phyloP scores from a whole-genome alignment of 2,113 vertebrate genomes.

The Brachirus orientalis region DNA sequence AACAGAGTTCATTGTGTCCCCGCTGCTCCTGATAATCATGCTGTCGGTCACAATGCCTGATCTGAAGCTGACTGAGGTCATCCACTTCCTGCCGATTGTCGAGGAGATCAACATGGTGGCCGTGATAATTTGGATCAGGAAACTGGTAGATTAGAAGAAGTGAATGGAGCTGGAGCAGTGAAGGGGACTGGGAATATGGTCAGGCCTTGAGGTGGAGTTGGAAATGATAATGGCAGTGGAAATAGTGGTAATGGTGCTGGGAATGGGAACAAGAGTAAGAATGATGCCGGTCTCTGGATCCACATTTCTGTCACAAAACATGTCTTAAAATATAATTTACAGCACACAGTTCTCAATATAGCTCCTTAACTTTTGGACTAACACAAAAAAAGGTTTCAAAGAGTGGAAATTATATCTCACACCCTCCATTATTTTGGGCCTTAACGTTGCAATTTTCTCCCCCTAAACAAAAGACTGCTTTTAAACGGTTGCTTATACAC shows the following conservation, averaged over 20 bases:
- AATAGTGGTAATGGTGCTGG: not conserved
- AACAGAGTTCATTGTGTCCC: slow-evolving; percentile 53
- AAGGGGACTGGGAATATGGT: slow-evolving; percentile 12
- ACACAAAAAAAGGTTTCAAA: slow-evolving; percentile 27
- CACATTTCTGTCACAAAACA: slow-evolving; percentile 12
- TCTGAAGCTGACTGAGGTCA: slow-evolving; percentile 49
- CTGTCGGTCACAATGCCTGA: slow-evolving; percentile 34
- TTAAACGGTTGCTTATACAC: slow-evolving; percentile 26
- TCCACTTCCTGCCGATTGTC: slow-evolving; percentile 68
- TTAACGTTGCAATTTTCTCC: slow-evolving; percentile 54
- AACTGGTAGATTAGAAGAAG: slow-evolving; percentile 28
- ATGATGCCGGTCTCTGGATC: slow-evolving; percentile 12
- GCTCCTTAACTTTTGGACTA: slow-evolving; percentile 18
- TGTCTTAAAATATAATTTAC: slow-evolving; percentile 31
- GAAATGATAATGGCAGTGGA: slow-evolving; percentile 12
- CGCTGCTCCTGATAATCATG: slow-evolving; percentile 35
- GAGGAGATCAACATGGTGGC: slow-evolving; percentile 34
- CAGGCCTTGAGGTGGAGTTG: not conserved
- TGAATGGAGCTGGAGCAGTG: slow-evolving; percentile 27
- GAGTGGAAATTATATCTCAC: slow-evolving; percentile 46
- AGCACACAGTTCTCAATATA: slow-evolving; percentile 7
- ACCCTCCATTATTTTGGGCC: slow-evolving; percentile 54
- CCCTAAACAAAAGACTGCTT: slow-evolving; percentile 54
- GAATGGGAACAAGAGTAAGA: slow-evolving; percentile 10
- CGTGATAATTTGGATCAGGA: slow-evolving; percentile 60